A percentile compares a stretch with the other conserved stretches of the same genome.
Evolutionary conservation across 2,113 vertebrate genomes (phyloP).

Genomic region (Sturnus vulgaris): DNA sequence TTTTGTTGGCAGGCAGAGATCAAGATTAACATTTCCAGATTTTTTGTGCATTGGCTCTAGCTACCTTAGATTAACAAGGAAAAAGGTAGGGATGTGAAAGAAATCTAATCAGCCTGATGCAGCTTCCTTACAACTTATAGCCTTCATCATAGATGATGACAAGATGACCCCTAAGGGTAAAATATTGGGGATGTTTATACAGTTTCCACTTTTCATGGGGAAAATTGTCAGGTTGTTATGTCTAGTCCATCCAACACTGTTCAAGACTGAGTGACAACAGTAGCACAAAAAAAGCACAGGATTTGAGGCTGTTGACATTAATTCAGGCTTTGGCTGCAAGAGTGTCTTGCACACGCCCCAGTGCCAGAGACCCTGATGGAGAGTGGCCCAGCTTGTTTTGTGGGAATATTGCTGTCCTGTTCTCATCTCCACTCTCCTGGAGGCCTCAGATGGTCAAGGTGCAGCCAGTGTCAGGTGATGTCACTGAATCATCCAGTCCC

Average conservation of each 20-base stretch:
- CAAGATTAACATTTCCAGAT: background rate
- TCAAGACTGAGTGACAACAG: background rate
- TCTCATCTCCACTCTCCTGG: background rate
- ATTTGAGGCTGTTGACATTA: background rate
- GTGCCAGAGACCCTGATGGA: background rate
- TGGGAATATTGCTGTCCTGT: background rate
- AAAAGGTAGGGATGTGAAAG: background rate
- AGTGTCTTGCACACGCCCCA: background rate
- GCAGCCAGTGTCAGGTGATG: background rate
- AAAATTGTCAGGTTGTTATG: background rate
- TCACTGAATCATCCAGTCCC: background rate
- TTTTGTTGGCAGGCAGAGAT: background rate
- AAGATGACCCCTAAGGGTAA: background rate
- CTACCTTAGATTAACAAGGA: background rate
- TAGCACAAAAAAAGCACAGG: background rate
- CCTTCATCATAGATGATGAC: background rate
- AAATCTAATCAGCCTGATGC: background rate
- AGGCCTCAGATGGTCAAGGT: background rate
- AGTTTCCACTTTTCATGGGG: background rate
- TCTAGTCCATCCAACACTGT: background rate
- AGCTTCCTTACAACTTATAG: background rate
- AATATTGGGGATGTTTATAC: background rate
- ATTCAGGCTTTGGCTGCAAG: background rate
- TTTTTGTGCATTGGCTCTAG: background rate
- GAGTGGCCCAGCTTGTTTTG: background rate